phyloP scores from a whole-genome alignment of 2,888 invertebrate genomes.

The Eulithis prunata region DNA sequence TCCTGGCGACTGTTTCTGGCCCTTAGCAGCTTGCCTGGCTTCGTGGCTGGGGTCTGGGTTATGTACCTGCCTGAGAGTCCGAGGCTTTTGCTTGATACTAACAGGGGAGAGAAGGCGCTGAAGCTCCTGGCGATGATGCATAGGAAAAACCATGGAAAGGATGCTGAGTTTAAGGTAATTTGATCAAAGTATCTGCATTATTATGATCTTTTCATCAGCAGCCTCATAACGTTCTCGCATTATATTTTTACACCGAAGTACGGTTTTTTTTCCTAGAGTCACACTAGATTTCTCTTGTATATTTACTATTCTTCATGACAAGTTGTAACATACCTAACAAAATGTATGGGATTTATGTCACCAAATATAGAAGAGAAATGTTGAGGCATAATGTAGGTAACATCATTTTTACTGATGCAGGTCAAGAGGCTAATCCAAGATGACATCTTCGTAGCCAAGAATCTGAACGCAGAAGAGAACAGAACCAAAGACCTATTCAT shows the following conservation, averaged over 20 bases:
- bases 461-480: constrained; percentile 61
- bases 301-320: too few relatives aligned
- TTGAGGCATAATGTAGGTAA: too few relatives aligned
- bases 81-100: constrained; percentile 85
- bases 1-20: constrained; percentile 90
- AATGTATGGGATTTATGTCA: too few relatives aligned
- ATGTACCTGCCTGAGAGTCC: constrained; percentile 89
- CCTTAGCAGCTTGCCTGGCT: constrained; percentile 86
- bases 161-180: constrained; percentile 80
- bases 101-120: constrained; percentile 83
- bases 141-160: constrained; percentile 76
- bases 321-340: too few relatives aligned
- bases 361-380: too few relatives aligned
- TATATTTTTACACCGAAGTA: too few relatives aligned
- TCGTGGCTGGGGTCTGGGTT: constrained; percentile 84
- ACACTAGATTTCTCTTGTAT: too few relatives aligned
- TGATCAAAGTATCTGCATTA: background rate
- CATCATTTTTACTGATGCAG: constrained; percentile 46
- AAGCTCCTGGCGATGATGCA: constrained; percentile 84
- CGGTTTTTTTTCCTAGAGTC: too few relatives aligned
- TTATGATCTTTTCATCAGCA: too few relatives aligned
- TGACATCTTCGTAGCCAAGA: constrained; percentile 67
- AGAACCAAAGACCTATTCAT: constrained; percentile 69
- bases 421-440: constrained; percentile 73
- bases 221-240: too few relatives aligned